A percentile compares a stretch with the other conserved stretches of the same genome.
Conservation (phyloP, 1,140 invertebrate species). For the Saccostrea glomerata region DNA sequence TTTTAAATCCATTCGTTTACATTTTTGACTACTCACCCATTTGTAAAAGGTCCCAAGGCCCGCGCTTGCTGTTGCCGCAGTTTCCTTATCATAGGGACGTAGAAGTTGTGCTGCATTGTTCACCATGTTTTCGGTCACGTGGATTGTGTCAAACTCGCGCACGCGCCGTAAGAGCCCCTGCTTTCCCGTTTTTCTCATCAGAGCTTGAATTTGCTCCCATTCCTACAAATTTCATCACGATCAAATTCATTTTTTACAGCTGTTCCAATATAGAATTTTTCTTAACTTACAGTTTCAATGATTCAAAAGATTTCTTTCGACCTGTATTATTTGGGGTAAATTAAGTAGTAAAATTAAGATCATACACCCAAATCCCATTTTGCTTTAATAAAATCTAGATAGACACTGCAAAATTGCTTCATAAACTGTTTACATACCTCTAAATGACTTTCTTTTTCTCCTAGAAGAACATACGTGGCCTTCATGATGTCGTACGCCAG, state of each 20-base stretch:
- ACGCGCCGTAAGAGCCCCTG: slow-evolving; percentile 27
- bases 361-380: no score
- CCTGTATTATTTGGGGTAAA: no score
- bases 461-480: slow-evolving; percentile 65
- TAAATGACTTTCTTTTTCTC: slow-evolving; percentile 55
- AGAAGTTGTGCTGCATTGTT: slow-evolving; percentile 20
- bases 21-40: slow-evolving; percentile 15
- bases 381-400: neutral
- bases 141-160: slow-evolving; percentile 10
- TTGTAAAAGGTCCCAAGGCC: slow-evolving; percentile 4
- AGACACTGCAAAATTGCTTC: neutral
- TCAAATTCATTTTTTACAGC: neutral
- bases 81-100: neutral
- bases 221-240: neutral
- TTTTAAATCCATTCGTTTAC: neutral
- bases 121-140: slow-evolving; percentile 3
- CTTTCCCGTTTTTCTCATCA: slow-evolving; percentile 22
- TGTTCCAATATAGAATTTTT: neutral
- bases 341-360: no score
- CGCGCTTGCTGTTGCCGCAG: neutral
- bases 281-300: no score
- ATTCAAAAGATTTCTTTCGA: no score
- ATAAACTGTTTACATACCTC: slow-evolving; percentile 47
- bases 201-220: slow-evolving; percentile 17
- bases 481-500: slow-evolving; percentile 64